phyloP scores from a whole-genome alignment of 2,113 vertebrate genomes.

The Tragelaphus scriptus region DNA sequence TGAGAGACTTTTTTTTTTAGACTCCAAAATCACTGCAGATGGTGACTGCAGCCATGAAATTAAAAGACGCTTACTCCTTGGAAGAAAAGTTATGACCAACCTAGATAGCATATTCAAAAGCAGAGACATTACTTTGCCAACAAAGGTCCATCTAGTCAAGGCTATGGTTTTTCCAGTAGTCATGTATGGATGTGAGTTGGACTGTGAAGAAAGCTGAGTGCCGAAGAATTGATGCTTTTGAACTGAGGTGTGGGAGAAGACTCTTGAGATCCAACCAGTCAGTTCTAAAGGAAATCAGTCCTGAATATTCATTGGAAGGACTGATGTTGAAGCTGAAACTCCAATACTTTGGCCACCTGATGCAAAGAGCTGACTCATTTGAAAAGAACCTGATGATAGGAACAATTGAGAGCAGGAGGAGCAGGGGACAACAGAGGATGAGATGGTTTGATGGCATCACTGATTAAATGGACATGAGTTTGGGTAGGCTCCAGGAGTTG shows the following conservation, averaged over 20 bases:
- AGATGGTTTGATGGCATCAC: not conserved
- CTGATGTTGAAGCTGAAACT: not conserved
- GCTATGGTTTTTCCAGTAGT: not conserved
- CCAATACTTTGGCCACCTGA: not conserved
- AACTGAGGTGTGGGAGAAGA: not conserved
- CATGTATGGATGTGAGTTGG: not conserved
- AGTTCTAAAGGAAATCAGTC: not conserved
- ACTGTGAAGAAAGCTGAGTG: not conserved
- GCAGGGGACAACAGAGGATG: not conserved
- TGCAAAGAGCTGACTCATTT: not conserved
- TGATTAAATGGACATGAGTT: not conserved
- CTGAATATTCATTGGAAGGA: not conserved
- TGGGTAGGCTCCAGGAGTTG: not conserved
- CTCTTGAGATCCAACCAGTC: not conserved
- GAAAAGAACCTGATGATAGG: not conserved
- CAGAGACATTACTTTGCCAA: not conserved
- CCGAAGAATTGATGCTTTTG: not conserved
- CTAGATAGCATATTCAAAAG: not conserved
- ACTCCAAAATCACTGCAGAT: not conserved
- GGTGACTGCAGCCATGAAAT: not conserved
- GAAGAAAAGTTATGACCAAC: not conserved
- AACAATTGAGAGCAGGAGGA: not conserved
- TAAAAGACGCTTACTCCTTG: not conserved
- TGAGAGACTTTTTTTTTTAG: not conserved
- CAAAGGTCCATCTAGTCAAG: not conserved